phyloP scores from a whole-genome alignment of 2,797 vertebrate species.

The Linurgus olivaceus region DNA sequence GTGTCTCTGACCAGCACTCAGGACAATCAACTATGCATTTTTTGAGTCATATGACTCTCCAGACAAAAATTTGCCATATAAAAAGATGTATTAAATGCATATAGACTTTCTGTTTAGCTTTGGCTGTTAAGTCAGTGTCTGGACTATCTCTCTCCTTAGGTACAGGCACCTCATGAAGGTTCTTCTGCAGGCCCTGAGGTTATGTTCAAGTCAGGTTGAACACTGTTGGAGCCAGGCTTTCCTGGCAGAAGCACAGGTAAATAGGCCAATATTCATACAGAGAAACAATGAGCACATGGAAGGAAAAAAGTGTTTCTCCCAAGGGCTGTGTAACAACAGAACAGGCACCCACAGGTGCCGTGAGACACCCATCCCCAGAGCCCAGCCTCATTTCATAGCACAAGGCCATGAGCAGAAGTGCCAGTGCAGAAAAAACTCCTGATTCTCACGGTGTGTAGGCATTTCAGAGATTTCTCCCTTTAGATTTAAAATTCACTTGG shows the following conservation, averaged over 20 bases:
- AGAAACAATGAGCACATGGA: fast-evolving
- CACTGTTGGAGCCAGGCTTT: background rate
- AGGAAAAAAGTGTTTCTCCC: background rate
- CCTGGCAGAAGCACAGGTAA: background rate
- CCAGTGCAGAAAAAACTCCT: background rate
- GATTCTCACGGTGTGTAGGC: fast-evolving
- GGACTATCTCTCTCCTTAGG: background rate
- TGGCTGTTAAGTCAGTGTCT: background rate
- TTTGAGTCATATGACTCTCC: background rate
- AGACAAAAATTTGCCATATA: background rate
- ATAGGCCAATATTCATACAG: background rate
- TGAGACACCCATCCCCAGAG: background rate
- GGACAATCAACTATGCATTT: background rate
- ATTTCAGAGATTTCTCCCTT: background rate
- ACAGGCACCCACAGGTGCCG: background rate
- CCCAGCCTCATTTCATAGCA: background rate
- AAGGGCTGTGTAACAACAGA: background rate
- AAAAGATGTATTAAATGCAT: background rate
- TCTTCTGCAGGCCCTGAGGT: background rate
- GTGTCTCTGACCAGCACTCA: background rate
- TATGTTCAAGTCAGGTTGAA: background rate
- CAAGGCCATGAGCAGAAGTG: background rate
- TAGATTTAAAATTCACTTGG: background rate
- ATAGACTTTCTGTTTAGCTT: background rate
- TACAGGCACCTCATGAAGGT: background rate